These are phyloP conservation scores for Exocentrus adspersus DNA, from an alignment of 2,888 invertebrate genomes.

Conservation along the genomic window DNA sequence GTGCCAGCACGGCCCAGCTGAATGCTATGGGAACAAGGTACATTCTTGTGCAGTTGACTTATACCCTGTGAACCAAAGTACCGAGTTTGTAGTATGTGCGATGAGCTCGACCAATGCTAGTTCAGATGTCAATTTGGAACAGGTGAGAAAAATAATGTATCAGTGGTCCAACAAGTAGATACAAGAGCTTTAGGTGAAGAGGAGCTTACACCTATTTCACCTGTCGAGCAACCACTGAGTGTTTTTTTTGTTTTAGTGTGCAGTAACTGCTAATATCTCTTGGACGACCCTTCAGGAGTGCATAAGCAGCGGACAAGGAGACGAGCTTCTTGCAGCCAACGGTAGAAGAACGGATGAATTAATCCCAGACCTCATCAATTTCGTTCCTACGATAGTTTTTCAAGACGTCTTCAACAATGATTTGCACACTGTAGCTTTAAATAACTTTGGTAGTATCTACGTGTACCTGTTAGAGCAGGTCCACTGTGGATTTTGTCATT, in stretches of 20 bases:
- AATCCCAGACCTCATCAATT: neutral
- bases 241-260: conserved; percentile 19
- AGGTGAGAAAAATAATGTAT: no score
- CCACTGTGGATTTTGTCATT: conserved; percentile 1
- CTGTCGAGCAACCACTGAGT: no score
- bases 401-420: conserved; percentile 4
- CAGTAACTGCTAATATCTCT: neutral
- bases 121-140: conserved; percentile 33
- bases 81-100: conserved; percentile 61
- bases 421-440: neutral
- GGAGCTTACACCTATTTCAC: no score
- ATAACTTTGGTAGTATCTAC: neutral
- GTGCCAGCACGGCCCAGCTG: conserved; percentile 55
- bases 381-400: conserved; percentile 14
- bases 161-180: no score
- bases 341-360: neutral
- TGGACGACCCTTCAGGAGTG: conserved; percentile 12
- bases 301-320: conserved; percentile 4
- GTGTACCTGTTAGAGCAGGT: neutral
- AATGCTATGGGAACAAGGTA: conserved; percentile 67
- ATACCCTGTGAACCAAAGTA: conserved; percentile 32
- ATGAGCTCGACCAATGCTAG: conserved; percentile 55
- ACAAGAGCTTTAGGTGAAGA: no score
- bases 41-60: conserved; percentile 65
- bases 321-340: conserved; percentile 5